Evolutionary conservation across 2,888 invertebrate genomes (phyloP).

Genomic region (Lottia gigantea): DNA sequence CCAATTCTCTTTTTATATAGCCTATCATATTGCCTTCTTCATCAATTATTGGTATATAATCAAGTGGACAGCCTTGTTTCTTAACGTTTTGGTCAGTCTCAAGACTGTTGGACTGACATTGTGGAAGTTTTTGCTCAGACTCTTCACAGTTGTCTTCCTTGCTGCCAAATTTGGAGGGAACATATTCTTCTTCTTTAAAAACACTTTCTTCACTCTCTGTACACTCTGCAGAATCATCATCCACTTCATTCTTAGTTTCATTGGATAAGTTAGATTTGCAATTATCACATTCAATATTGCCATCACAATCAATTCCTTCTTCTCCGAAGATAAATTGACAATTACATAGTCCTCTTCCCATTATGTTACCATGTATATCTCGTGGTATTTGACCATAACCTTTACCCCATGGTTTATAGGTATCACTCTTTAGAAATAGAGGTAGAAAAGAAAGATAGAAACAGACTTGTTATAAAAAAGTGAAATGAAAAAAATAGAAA

Average conservation of each 20-base stretch:
- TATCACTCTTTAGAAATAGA: not conserved
- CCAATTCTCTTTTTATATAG: not conserved
- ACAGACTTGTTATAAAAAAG: not conserved
- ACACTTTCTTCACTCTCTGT: not conserved
- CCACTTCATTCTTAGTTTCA: not conserved
- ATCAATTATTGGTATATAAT: not conserved
- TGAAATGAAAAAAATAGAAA: not conserved
- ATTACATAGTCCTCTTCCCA: not conserved
- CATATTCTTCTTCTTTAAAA: not conserved
- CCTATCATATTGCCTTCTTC: not conserved
- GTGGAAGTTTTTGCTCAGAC: not conserved
- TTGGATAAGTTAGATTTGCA: not conserved
- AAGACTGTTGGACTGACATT: not conserved
- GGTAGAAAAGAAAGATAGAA: not conserved
- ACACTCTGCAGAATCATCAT: not conserved
- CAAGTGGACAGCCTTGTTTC: not conserved
- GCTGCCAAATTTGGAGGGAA: not conserved
- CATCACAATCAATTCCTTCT: not conserved
- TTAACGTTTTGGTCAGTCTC: not conserved
- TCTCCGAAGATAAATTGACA: not conserved
- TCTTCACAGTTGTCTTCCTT: not conserved
- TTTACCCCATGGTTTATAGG: slow-evolving; percentile 1
- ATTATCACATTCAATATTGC: not conserved
- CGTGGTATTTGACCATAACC: not conserved
- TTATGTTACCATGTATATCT: not conserved